Percentiles rank a stretch among this genome's conserved stretches.
phyloP scores from a whole-genome alignment of 2,113 vertebrate genomes.

The Microtus ochrogaster region DNA sequence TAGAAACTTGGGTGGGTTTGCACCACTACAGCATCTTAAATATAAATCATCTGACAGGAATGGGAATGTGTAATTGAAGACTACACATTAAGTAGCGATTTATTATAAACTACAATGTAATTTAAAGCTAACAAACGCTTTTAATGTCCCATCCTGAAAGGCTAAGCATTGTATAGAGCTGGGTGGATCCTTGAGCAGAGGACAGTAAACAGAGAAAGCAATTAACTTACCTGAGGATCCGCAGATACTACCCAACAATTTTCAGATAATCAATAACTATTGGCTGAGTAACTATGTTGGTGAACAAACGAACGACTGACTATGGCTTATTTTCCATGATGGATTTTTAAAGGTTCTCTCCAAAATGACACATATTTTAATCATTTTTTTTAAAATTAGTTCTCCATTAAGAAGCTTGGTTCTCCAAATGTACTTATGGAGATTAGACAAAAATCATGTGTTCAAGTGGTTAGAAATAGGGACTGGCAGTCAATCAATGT shows the following conservation, averaged over 20 bases:
- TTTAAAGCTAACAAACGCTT: not conserved
- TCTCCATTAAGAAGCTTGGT: conserved; percentile 37
- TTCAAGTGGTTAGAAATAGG: conserved; percentile 16
- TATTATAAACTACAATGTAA: not conserved
- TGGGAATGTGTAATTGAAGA: not conserved
- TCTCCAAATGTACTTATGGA: conserved; percentile 32
- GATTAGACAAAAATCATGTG: conserved; percentile 29
- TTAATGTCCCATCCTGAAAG: conserved; percentile 2
- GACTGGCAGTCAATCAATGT: not conserved
- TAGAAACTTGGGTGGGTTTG: not conserved
- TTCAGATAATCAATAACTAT: not conserved
- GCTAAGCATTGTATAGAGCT: no score
- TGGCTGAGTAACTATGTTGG: not conserved
- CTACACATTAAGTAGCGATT: not conserved
- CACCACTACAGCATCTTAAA: not conserved
- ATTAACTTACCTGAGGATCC: not conserved
- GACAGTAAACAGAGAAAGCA: conserved; percentile 10
- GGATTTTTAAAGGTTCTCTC: not conserved
- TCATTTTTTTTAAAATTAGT: conserved; percentile 43
- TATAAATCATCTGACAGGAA: not conserved
- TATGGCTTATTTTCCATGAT: not conserved
- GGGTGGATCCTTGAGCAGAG: not conserved
- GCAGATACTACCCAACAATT: not conserved
- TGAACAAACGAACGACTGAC: not conserved
- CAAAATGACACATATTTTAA: not conserved